phyloP scores from a whole-genome alignment of 2,888 invertebrate genomes.

The Ectobius pallidus region DNA sequence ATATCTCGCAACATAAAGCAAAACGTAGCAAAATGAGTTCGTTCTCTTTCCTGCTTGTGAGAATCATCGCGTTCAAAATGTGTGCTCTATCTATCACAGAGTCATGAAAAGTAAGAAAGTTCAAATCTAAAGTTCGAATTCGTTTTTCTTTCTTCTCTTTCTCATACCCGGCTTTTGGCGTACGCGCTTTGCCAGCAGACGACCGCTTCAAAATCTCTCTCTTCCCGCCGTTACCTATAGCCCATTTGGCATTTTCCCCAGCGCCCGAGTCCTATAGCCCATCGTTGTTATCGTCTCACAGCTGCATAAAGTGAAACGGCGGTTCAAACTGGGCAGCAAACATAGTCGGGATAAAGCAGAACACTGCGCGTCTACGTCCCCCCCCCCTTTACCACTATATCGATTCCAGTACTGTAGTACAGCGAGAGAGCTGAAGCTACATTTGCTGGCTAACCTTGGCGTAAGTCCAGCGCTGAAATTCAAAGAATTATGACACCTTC shows the following conservation, averaged over 20 bases:
- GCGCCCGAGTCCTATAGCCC: conserved; percentile 56
- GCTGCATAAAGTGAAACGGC: conserved; percentile 56
- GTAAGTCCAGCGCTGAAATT: conserved; percentile 56
- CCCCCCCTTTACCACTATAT: conserved; percentile 30
- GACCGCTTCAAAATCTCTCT: conserved; percentile 42
- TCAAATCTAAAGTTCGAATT: conserved; percentile 37
- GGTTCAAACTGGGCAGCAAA: conserved; percentile 35
- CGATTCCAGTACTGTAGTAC: conserved; percentile 38
- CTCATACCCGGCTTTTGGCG: conserved; percentile 33
- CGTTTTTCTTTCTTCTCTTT: conserved; percentile 33
- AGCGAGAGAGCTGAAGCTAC: conserved; percentile 16
- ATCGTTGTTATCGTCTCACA: conserved; percentile 60
- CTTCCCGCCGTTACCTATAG: conserved; percentile 51
- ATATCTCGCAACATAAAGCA: too few species aligned
- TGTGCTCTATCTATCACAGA: conserved; percentile 32
- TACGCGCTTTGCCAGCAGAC: conserved; percentile 38
- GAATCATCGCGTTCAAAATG: conserved; percentile 9
- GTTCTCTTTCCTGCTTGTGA: conserved; percentile 3
- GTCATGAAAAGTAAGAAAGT: conserved; percentile 37
- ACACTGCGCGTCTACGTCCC: conserved; percentile 32
- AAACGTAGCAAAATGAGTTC: not conserved
- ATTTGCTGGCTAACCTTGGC: conserved; percentile 50
- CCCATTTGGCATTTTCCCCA: conserved; percentile 56
- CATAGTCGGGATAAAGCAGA: conserved; percentile 34
- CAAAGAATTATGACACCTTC: conserved; percentile 54